These are phyloP conservation scores for Benitochromis conjunctus DNA, from an alignment of 2,113 vertebrate species.

Conservation along the genomic window DNA sequence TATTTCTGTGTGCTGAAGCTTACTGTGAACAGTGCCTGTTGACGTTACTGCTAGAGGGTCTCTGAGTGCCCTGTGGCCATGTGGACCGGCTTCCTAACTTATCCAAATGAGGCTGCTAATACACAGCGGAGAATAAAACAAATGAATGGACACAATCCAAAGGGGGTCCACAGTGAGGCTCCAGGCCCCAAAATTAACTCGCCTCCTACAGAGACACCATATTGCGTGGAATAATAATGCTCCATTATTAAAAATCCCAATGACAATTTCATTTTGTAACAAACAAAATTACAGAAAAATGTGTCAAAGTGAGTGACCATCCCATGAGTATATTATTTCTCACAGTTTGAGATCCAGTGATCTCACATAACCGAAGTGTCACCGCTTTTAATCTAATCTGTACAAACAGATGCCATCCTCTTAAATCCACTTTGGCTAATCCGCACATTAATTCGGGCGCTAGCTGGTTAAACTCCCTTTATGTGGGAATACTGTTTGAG, in stretches of 20 bases:
- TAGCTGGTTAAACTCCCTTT: conserved; percentile 33
- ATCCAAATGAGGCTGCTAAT: conserved; percentile 81
- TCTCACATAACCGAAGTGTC: conserved; percentile 57
- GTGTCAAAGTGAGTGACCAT: conserved; percentile 58
- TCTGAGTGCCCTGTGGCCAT: conserved; percentile 82
- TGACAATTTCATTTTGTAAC: conserved; percentile 67
- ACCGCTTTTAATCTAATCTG: conserved; percentile 72
- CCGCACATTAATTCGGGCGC: conserved; percentile 52
- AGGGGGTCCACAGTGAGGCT: conserved; percentile 57
- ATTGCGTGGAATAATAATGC: conserved; percentile 75
- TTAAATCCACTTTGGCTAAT: conserved; percentile 65
- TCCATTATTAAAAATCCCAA: conserved; percentile 64
- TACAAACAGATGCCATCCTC: conserved; percentile 65
- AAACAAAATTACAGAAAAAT: conserved; percentile 61
- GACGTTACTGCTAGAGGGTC: conserved; percentile 81
- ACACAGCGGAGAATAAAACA: conserved; percentile 84
- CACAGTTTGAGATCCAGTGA: conserved; percentile 47
- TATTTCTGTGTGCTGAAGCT: conserved; percentile 60
- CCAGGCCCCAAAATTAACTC: conserved; percentile 67
- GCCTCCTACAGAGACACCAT: conserved; percentile 70
- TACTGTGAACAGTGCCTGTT: conserved; percentile 83
- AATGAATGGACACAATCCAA: conserved; percentile 77
- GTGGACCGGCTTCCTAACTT: conserved; percentile 81
- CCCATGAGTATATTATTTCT: conserved; percentile 58
- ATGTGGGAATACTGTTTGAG: conserved; percentile 5